phyloP scores from a whole-genome alignment of 1,140 invertebrate genomes.

The Gryllus bimaculatus region DNA sequence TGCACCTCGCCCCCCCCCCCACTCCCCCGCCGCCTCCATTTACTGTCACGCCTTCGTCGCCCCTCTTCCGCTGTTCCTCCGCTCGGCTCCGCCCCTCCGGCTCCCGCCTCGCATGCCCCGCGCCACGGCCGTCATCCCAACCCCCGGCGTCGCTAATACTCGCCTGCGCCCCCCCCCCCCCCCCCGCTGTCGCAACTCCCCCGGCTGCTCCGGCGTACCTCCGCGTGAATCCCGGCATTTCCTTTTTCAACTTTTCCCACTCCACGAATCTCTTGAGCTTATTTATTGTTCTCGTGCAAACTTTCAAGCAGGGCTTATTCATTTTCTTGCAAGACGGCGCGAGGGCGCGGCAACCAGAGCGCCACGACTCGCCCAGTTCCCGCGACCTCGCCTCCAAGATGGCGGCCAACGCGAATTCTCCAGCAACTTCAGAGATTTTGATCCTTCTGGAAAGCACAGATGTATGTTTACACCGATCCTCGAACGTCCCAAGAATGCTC shows the following conservation, averaged over 20 bases:
- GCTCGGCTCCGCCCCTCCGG: not conserved
- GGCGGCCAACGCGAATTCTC: not conserved
- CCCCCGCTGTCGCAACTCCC: too few relatives aligned
- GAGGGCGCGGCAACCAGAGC: not conserved
- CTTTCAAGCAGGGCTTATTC: conserved; percentile 1
- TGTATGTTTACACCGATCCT: not conserved
- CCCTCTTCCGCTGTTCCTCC: not conserved
- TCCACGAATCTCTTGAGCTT: conserved; percentile 3
- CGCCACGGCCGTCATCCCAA: not conserved
- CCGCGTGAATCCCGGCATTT: not conserved
- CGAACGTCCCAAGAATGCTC: not conserved
- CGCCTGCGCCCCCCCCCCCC: not conserved
- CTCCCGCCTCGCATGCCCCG: not conserved
- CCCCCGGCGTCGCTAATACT: not conserved
- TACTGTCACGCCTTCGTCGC: not conserved
- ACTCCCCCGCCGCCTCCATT: not conserved
- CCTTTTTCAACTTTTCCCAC: conserved; percentile 4
- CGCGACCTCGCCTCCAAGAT: not conserved
- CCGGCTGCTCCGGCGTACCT: not conserved
- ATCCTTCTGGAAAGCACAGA: not conserved
- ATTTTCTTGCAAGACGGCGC: not conserved
- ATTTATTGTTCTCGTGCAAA: conserved; percentile 1
- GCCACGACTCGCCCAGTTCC: not conserved
- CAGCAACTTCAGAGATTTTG: not conserved
- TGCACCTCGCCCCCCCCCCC: not conserved